phyloP scores from a whole-genome alignment of 2,797 vertebrate species.

The Gadopsis marmoratus region DNA sequence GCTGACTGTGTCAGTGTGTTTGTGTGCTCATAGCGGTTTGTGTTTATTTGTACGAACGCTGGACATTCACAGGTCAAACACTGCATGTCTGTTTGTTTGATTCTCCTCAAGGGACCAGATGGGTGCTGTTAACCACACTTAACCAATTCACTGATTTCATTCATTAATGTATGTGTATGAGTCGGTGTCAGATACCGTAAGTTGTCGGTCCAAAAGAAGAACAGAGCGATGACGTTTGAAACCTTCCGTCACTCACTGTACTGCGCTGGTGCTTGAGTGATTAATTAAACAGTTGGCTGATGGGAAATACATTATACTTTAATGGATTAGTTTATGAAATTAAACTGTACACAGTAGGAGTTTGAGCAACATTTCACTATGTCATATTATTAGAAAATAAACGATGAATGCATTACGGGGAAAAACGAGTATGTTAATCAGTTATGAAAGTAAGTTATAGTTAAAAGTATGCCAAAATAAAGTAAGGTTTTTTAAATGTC shows the following conservation, averaged over 20 bases:
- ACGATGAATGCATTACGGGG: no score
- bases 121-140: constrained; percentile 11
- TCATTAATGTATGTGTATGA: neutral
- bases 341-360: neutral
- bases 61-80: constrained; percentile 22
- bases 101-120: neutral
- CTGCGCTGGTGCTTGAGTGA: neutral
- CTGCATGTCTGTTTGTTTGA: constrained; percentile 10
- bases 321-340: neutral
- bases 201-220: neutral
- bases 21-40: constrained; percentile 19
- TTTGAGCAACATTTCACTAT: neutral
- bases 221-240: neutral
- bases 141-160: constrained; percentile 5
- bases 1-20: constrained; percentile 47
- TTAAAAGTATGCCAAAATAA: neutral
- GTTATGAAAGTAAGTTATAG: neutral
- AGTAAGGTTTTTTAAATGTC: constrained; percentile 4
- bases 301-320: neutral
- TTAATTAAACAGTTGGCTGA: no score
- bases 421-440: neutral
- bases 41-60: constrained; percentile 21
- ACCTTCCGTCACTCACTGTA: neutral
- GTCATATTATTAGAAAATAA: no score
- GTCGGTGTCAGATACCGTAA: neutral